Percentiles rank a stretch among this genome's conserved stretches.
These are phyloP conservation scores for Stichodactyla helianthus DNA, from an alignment of 64 coral and sea anemone species.

Conservation along the genomic window DNA sequence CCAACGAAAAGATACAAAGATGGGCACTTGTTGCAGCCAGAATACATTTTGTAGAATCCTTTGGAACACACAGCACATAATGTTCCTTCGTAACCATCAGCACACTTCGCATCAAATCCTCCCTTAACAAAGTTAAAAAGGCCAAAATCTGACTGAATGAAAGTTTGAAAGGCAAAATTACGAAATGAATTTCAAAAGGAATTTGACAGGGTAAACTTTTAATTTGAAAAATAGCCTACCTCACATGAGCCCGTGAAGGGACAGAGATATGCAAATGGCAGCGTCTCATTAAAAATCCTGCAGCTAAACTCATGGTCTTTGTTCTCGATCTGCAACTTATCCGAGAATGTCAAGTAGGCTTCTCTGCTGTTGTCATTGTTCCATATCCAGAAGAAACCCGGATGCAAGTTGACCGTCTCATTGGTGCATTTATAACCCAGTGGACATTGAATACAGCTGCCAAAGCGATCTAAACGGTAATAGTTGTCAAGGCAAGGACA, in stretches of 20 bases:
- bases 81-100: too few relatives aligned
- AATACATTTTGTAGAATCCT: too few relatives aligned
- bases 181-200: slow-evolving; percentile 23
- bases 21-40: too few relatives aligned
- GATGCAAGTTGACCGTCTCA: slow-evolving; percentile 24
- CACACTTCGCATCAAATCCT: too few relatives aligned
- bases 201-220: slow-evolving; percentile 5
- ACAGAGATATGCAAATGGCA: slow-evolving; percentile 30
- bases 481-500: too few relatives aligned
- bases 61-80: too few relatives aligned
- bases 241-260: slow-evolving; percentile 24
- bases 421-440: slow-evolving; percentile 34
- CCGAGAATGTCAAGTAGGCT: slow-evolving; percentile 17
- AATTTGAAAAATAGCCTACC: background rate
- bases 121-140: background rate
- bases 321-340: slow-evolving; percentile 25
- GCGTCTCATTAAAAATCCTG: background rate
- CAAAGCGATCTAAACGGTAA: too few relatives aligned
- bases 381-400: slow-evolving; percentile 47
- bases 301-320: background rate
- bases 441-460: slow-evolving; percentile 7
- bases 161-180: background rate
- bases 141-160: slow-evolving; percentile 20
- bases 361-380: slow-evolving; percentile 7
- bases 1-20: too few relatives aligned